phyloP scores from a whole-genome alignment of 2,888 invertebrate genomes.

The Antheraea assamensis region DNA sequence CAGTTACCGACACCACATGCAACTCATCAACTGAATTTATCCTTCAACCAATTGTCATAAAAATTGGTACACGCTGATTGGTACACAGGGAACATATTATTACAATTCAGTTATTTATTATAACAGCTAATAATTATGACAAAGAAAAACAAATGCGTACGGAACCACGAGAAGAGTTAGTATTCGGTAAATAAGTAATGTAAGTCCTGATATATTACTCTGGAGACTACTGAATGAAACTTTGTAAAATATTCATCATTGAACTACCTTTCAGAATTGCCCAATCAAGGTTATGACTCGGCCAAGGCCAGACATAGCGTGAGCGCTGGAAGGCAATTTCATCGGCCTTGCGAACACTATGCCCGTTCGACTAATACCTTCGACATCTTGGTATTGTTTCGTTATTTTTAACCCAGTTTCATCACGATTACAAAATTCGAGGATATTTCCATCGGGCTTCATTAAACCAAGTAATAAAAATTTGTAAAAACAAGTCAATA shows the following conservation, averaged over 20 bases:
- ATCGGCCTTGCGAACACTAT: constrained; percentile 21
- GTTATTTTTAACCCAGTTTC: constrained; percentile 5
- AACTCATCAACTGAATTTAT: too few species aligned
- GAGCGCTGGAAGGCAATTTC: constrained; percentile 29
- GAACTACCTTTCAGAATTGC: constrained; percentile 10
- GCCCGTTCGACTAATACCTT: constrained; percentile 12
- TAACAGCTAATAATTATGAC: too few species aligned
- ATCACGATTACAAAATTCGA: background rate
- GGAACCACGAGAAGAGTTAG: too few species aligned
- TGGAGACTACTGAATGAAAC: background rate
- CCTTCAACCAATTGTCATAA: too few species aligned
- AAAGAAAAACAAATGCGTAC: too few species aligned
- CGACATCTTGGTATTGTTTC: constrained; percentile 11
- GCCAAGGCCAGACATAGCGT: constrained; percentile 50
- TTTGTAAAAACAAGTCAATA: too few species aligned
- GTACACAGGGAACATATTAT: too few species aligned
- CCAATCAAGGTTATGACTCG: constrained; percentile 30
- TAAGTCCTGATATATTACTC: background rate
- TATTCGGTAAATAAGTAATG: background rate
- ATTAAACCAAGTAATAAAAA: too few species aligned
- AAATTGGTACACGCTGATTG: too few species aligned
- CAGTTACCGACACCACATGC: too few species aligned
- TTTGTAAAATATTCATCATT: background rate
- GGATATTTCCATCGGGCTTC: background rate
- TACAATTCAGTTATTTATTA: too few species aligned